phyloP scores from a whole-genome alignment of 2,113 vertebrate species.

The Chionis minor region DNA sequence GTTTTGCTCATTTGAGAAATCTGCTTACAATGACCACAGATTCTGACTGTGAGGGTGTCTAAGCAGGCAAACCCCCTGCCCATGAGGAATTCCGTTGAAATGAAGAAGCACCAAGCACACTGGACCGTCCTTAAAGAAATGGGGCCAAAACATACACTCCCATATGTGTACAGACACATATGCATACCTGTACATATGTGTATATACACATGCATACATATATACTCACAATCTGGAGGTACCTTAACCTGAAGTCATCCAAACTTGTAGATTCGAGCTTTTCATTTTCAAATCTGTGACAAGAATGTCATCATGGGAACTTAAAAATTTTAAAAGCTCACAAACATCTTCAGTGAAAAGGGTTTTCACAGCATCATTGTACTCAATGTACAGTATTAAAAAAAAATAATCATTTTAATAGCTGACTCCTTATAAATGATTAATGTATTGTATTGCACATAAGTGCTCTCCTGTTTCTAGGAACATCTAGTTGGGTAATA shows the following conservation, averaged over 20 bases:
- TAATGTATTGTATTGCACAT: slow-evolving; percentile 9
- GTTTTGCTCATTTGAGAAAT: not conserved
- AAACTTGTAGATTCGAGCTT: not conserved
- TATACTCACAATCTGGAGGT: not conserved
- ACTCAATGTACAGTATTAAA: not conserved
- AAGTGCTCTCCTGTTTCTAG: slow-evolving; percentile 49
- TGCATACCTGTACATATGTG: not conserved
- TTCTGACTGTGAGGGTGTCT: not conserved
- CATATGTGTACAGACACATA: not conserved
- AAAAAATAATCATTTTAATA: not conserved
- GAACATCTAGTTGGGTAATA: slow-evolving; percentile 39
- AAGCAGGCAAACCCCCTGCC: not conserved
- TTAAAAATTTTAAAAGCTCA: not conserved
- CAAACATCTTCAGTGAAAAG: not conserved
- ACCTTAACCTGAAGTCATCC: not conserved
- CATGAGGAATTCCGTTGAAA: not conserved
- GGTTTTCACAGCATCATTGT: not conserved
- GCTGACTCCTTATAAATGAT: slow-evolving; percentile 40
- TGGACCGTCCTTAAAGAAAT: not conserved
- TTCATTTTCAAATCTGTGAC: not conserved
- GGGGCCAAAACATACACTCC: not conserved
- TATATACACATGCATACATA: not conserved
- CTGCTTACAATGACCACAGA: not conserved
- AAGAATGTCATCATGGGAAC: not conserved
- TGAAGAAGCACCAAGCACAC: not conserved